These are phyloP conservation scores for Zelostemma sp. DNA, from an alignment of 1,140 invertebrate genomes.

Conservation along the genomic window DNA sequence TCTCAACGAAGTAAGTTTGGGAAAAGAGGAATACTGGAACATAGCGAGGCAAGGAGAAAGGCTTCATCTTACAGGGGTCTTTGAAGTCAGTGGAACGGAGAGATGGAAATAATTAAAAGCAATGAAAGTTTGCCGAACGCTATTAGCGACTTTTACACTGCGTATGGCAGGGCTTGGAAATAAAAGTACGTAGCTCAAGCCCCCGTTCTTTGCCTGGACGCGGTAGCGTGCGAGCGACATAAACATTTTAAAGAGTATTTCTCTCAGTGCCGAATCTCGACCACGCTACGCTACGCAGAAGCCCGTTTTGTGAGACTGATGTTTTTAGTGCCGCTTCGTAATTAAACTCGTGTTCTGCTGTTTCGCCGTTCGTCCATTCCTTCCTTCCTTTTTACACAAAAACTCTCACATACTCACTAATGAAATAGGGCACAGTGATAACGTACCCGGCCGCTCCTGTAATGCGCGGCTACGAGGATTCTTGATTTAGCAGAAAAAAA, in stretches of 20 bases:
- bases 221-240: conserved; percentile 52
- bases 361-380: conserved; percentile 62
- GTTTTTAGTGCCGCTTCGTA: conserved; percentile 62
- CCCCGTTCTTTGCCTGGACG: conserved; percentile 29
- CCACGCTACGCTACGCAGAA: conserved; percentile 38
- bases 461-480: conserved; percentile 38
- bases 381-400: conserved; percentile 45
- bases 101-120: conserved; percentile 66
- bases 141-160: conserved; percentile 57
- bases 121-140: conserved; percentile 58
- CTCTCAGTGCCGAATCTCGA: conserved; percentile 52
- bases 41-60: conserved; percentile 12
- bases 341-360: conserved; percentile 64
- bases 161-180: conserved; percentile 36
- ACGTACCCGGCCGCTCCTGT: conserved; percentile 38
- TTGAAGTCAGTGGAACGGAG: conserved; percentile 57
- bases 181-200: conserved; percentile 32
- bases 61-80: conserved; percentile 39
- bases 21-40: conserved; percentile 11
- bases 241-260: conserved; percentile 60
- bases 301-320: conserved; percentile 53
- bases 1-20: conserved; percentile 3
- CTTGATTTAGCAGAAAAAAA: conserved; percentile 41
- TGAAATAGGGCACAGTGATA: conserved; percentile 42
- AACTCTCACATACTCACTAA: conserved; percentile 46